Base-by-base conservation (phyloP, 2,113 vertebrate species). In the Onychostoma macrolepis region DNA sequence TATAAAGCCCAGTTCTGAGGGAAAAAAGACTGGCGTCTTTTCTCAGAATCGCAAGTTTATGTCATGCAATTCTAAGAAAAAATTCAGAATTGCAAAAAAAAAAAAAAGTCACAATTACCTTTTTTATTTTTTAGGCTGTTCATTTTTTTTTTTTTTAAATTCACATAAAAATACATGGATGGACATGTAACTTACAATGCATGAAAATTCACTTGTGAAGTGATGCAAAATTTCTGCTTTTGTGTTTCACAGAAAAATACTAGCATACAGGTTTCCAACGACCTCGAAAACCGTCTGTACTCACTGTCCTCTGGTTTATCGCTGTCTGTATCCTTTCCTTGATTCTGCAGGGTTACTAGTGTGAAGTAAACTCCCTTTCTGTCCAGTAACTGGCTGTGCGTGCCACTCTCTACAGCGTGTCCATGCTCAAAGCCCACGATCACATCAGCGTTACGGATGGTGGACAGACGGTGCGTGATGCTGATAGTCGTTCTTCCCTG, bases 371-470 rank as follows among this genome's bases (percentile, higher is more conserved):
- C 94, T 0, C 96, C 96, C 90, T 94, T 83, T 77, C 78, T 94
- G 24, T 93, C 90, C 8, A 96, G 56, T 0, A 96, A 93, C 72
- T 95, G 91, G 36, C 61, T 90, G 86, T 96, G 95, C 3, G 92
- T 91, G 33, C 96, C 96, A 53, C 71, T 93, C 90, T 96, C 96
- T 86, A 96, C 93, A 17, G 93, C 94, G 48, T 74, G 83, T 19
- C 96, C 96, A 1, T 92, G 93, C 80, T 96, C 94, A 91, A 96
- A 96, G 41, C 95, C 95, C 71, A 95, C 85, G 80, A 96, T 96
- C 30, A 95, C 91, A 67, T 96, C 94, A 15, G 95, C 94, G 50
- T 93, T 96, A 85, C 90, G 91, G 78, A 96, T 93, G 0, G 96
- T 95, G 67, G 96, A 96, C 21, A 96, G 93, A 43, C 95, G 94